A percentile compares a stretch with the other conserved stretches of the same genome.
Conservation (phyloP, 92 coral and sea anemone species). For the Zoanthus sociatus region DNA sequence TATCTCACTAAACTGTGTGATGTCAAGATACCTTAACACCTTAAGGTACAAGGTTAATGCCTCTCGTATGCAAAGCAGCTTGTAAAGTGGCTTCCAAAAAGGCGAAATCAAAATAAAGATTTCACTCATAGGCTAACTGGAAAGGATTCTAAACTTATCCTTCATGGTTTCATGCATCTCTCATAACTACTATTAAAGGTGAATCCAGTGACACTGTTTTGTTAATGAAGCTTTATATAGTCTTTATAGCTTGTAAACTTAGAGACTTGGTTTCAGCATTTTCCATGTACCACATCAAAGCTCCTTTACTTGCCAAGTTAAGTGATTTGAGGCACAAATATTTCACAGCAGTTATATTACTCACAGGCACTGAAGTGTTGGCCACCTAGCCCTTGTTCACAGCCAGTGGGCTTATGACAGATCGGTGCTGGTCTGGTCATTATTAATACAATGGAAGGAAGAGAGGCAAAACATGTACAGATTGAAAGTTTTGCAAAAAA, state of each 20-base stretch:
- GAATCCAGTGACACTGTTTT: constrained; percentile 54
- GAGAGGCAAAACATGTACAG: constrained; percentile 22
- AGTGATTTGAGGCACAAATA: constrained; percentile 10
- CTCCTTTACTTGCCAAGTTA: background rate
- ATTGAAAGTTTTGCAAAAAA: constrained; percentile 17
- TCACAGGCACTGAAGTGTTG: constrained; percentile 68
- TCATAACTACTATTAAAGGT: constrained; percentile 63
- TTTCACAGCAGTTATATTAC: constrained; percentile 54
- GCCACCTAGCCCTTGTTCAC: constrained; percentile 65
- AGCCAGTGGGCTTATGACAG: constrained; percentile 5
- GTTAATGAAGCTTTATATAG: constrained; percentile 57
- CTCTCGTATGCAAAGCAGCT: constrained; percentile 41
- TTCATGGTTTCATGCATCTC: constrained; percentile 73
- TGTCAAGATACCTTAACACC: constrained; percentile 38
- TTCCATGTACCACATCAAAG: constrained; percentile 52
- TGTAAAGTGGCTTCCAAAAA: constrained; percentile 46
- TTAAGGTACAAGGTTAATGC: constrained; percentile 32
- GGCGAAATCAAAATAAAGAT: constrained; percentile 47
- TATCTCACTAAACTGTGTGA: constrained; percentile 34
- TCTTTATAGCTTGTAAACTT: constrained; percentile 59
- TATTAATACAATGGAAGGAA: background rate
- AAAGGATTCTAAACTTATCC: constrained; percentile 62
- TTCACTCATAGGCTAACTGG: constrained; percentile 74
- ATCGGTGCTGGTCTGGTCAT: background rate
- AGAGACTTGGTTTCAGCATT: constrained; percentile 64